Percentiles rank a stretch among this genome's conserved stretches.
Evolutionary conservation across 2,797 vertebrate species (phyloP).

Genomic region (Kryptolebias ocellatus): DNA sequence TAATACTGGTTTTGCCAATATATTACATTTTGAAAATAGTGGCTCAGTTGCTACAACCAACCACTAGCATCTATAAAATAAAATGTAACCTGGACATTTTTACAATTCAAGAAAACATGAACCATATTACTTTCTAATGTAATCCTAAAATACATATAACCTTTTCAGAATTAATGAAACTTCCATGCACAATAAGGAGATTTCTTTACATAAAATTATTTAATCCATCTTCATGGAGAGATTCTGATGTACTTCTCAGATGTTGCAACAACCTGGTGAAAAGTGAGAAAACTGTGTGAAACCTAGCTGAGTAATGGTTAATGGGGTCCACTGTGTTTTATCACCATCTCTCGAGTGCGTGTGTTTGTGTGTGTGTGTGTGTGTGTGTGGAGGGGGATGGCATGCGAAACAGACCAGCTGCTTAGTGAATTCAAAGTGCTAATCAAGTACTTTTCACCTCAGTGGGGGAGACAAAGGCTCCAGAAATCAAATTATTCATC

Average conservation of each 20-base stretch:
- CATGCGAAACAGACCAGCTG: slow-evolving; percentile 39
- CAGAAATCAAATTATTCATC: slow-evolving; percentile 50
- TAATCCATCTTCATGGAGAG: not conserved
- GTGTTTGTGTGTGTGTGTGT: too few relatives aligned
- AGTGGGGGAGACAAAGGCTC: slow-evolving; percentile 42
- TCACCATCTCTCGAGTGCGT: slow-evolving; percentile 20
- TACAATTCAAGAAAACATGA: too few relatives aligned
- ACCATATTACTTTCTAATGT: too few relatives aligned
- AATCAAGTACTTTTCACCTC: slow-evolving; percentile 78
- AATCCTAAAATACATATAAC: not conserved
- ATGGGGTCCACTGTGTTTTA: slow-evolving; percentile 57
- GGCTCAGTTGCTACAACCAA: too few relatives aligned
- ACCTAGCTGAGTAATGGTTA: slow-evolving; percentile 49
- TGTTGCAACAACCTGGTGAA: slow-evolving; percentile 25
- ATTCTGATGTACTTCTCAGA: slow-evolving; percentile 31
- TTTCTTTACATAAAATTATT: not conserved
- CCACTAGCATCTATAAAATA: too few relatives aligned
- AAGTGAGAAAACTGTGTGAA: slow-evolving; percentile 48
- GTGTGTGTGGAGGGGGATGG: slow-evolving; percentile 21
- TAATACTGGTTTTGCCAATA: too few relatives aligned
- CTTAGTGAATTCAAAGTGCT: slow-evolving; percentile 68
- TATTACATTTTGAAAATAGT: too few relatives aligned
- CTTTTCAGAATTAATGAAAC: not conserved
- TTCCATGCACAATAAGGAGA: not conserved
- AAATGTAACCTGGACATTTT: too few relatives aligned